These are phyloP conservation scores for Pyrrhia umbra DNA, from an alignment of 2,888 invertebrate genomes.

Conservation along the genomic window DNA sequence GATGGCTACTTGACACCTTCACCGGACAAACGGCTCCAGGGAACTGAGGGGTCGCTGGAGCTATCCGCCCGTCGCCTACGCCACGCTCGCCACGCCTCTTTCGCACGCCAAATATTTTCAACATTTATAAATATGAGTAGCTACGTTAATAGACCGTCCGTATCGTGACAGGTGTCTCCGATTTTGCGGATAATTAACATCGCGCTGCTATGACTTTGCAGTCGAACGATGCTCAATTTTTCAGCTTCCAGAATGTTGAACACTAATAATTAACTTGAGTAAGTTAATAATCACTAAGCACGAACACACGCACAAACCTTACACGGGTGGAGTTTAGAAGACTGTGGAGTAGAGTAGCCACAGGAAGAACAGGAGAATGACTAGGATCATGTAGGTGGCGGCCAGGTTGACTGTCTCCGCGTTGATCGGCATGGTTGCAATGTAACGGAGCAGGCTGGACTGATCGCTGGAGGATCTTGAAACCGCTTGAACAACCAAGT, in stretches of 20 bases:
- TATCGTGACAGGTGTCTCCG: slow-evolving; percentile 72
- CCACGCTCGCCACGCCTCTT: slow-evolving; percentile 76
- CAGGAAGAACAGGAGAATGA: slow-evolving; percentile 91
- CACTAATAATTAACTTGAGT: background rate
- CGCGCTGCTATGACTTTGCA: too few relatives aligned
- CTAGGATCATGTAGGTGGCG: slow-evolving; percentile 93
- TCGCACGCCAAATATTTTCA: slow-evolving; percentile 68
- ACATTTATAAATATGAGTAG: slow-evolving; percentile 81
- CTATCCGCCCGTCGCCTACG: slow-evolving; percentile 72
- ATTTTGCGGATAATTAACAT: slow-evolving; percentile 54
- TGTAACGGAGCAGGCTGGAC: slow-evolving; percentile 72
- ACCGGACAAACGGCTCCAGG: slow-evolving; percentile 81
- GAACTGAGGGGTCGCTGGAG: slow-evolving; percentile 76
- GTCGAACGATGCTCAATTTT: slow-evolving; percentile 4
- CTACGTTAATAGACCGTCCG: slow-evolving; percentile 72
- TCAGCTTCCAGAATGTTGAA: background rate
- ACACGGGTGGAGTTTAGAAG: slow-evolving; percentile 70
- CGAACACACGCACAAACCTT: slow-evolving; percentile 57
- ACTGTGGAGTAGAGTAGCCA: slow-evolving; percentile 92
- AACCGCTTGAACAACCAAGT: slow-evolving; percentile 62
- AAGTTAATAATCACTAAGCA: slow-evolving; percentile 16
- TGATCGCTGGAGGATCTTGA: slow-evolving; percentile 74
- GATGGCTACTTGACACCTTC: slow-evolving; percentile 77
- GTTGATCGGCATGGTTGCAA: slow-evolving; percentile 86
- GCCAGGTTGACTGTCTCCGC: slow-evolving; percentile 92